Percentiles rank a stretch among this genome's conserved stretches.
These are phyloP conservation scores for Myrmophylax atrothorax DNA, from an alignment of 2,113 vertebrate species.

Conservation along the genomic window DNA sequence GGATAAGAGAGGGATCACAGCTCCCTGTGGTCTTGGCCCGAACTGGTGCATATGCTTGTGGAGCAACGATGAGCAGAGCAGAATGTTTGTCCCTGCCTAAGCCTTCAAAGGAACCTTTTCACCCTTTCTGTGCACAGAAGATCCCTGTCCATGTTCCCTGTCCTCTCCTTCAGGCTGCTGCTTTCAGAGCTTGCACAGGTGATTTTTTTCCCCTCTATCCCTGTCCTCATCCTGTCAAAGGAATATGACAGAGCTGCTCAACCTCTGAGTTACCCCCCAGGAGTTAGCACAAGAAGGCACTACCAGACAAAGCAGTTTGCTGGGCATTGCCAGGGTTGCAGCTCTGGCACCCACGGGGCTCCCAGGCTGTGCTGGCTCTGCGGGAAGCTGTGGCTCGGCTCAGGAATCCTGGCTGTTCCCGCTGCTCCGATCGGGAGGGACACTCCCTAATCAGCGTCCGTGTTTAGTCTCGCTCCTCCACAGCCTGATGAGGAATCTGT, in stretches of 20 bases:
- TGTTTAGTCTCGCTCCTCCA: neutral
- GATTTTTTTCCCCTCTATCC: neutral
- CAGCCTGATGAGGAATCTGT: neutral
- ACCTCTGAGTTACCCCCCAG: neutral
- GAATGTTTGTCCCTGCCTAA: neutral
- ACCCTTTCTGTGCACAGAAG: neutral
- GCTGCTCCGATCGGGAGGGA: rapidly evolving
- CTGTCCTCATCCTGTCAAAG: neutral
- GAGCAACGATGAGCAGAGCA: neutral
- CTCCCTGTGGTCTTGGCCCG: neutral
- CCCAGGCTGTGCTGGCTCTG: neutral
- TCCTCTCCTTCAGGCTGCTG: neutral
- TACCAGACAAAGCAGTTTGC: neutral
- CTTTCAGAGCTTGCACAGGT: neutral
- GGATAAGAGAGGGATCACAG: neutral
- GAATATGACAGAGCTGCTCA: neutral
- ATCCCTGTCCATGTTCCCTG: neutral
- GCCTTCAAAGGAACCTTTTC: neutral
- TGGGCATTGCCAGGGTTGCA: neutral
- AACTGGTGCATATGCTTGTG: neutral
- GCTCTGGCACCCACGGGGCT: rapidly evolving
- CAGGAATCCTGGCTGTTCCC: neutral
- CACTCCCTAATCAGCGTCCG: neutral
- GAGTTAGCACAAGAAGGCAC: neutral
- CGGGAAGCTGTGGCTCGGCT: neutral